Evolutionary conservation across 37 sponge, comb jelly and placozoan species (phyloP), one percentile per base, ranked within the genome.

Genomic region (Diacarnus erythraeanus): DNA sequence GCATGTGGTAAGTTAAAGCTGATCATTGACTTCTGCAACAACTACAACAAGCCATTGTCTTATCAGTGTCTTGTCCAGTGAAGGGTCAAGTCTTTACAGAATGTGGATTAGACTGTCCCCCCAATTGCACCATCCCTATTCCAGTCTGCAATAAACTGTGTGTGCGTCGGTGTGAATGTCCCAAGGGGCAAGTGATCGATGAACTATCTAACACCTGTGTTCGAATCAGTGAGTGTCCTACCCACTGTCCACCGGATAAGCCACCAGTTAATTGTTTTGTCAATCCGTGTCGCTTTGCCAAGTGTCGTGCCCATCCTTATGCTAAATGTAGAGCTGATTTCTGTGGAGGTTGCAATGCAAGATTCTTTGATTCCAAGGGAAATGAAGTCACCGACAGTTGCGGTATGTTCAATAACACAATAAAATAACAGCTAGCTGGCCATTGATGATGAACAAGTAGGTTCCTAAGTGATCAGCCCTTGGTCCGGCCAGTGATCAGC

Each of bases 261-360:
- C 77, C 71, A 18, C 76, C 36, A 17, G 76, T 89, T 4, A 54
- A 80, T 63, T 89, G 90, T 42, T 67, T 68, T 29, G 86, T 30
- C 2, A 81, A 84, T 75, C 90, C 90, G 34, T 89, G 90, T 70
- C 57, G 36, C 27, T 39, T 71, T 30, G 61, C 80, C 37, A 59
- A 38, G 25, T 89, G 90, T 66, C 80, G 77, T 38, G 74, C 81
- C 57, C 76, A 84, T 43, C 90, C 86, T 6, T 38, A 71, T 26
- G 90, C 90, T 36, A 40, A 22, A 25, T 89, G 90, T 68, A 58
- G 30, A 10, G 43, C 85, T 75, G 79, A 89, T 63, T 89, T 71
- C 70, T 89, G 90, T 51, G 90, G 90, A 29, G 86, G 85, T 33
- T 89, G 90, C 71, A 86, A 70, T 27, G 86, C 86, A 37, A 71